Conservation (phyloP, 2,888 invertebrate genomes). For the Ormia ochracea region DNA sequence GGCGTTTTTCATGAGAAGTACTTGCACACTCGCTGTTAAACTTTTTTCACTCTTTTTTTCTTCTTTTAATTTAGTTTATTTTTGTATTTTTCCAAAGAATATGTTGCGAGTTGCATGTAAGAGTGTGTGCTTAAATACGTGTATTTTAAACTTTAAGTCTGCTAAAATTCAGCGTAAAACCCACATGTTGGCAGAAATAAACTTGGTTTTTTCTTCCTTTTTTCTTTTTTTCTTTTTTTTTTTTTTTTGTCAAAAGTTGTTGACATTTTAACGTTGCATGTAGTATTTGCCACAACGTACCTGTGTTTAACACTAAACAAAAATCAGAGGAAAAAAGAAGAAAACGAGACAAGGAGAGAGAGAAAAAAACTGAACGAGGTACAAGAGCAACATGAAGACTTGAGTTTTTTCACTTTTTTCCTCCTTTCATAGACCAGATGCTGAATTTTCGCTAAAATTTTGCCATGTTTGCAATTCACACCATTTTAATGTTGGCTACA, state of each 20-base stretch:
- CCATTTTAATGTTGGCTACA: conserved; percentile 56
- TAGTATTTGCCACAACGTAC: conserved; percentile 54
- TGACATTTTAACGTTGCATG: conserved; percentile 61
- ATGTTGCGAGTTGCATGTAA: conserved; percentile 38
- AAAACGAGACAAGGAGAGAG: neutral
- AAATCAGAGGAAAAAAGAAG: neutral
- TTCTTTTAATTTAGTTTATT: conserved; percentile 34
- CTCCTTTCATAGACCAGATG: conserved; percentile 48
- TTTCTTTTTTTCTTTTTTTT: conserved; percentile 14
- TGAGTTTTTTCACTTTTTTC: neutral
- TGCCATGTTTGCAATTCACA: conserved; percentile 63
- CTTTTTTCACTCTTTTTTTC: neutral
- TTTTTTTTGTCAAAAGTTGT: conserved; percentile 40
- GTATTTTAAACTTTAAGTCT: conserved; percentile 43
- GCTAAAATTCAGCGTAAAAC: conserved; percentile 55
- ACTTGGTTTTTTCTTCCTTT: neutral
- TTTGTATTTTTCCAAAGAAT: conserved; percentile 52
- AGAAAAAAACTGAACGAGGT: conserved; percentile 64
- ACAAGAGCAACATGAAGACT: conserved; percentile 46
- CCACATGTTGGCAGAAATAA: conserved; percentile 44
- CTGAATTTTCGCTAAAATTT: conserved; percentile 46
- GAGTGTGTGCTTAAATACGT: conserved; percentile 14
- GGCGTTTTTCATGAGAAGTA: conserved; percentile 56
- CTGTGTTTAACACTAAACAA: conserved; percentile 53
- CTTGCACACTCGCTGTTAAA: conserved; percentile 12